A percentile compares a stretch with the other conserved stretches of the same genome.
Evolutionary conservation across 2,113 vertebrate genomes (phyloP).

Genomic region (Trichechus manatus): DNA sequence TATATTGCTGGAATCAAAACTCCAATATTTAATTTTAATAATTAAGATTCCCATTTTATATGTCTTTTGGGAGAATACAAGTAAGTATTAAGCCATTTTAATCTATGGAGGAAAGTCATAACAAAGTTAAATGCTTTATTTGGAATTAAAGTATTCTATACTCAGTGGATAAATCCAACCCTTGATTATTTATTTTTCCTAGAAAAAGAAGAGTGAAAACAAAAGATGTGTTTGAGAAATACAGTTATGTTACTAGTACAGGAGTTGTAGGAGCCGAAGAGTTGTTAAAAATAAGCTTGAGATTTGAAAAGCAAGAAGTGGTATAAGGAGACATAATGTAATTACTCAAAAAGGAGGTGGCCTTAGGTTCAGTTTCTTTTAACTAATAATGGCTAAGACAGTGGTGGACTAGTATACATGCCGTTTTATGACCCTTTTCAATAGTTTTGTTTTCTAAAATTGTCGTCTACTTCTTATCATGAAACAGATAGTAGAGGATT

Average conservation of each 20-base stretch:
- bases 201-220: not conserved
- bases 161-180: not conserved
- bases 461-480: not conserved
- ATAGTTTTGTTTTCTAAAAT: not conserved
- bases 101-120: not conserved
- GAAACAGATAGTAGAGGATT: not conserved
- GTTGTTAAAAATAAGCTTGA: not conserved
- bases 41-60: not conserved
- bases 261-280: not conserved
- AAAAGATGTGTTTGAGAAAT: not conserved
- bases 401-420: not conserved
- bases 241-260: not conserved
- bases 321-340: not conserved
- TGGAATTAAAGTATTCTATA: not conserved
- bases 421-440: not conserved
- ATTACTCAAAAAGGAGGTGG: not conserved
- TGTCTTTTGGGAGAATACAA: not conserved
- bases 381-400: not conserved
- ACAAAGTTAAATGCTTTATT: not conserved
- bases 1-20: not conserved
- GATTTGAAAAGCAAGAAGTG: not conserved
- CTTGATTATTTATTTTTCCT: not conserved
- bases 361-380: not conserved
- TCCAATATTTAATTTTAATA: slow-evolving; percentile 30
- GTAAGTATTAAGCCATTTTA: not conserved